Evolutionary conservation across 2,888 invertebrate genomes (phyloP).

Genomic region (Drosophila quinaria): DNA sequence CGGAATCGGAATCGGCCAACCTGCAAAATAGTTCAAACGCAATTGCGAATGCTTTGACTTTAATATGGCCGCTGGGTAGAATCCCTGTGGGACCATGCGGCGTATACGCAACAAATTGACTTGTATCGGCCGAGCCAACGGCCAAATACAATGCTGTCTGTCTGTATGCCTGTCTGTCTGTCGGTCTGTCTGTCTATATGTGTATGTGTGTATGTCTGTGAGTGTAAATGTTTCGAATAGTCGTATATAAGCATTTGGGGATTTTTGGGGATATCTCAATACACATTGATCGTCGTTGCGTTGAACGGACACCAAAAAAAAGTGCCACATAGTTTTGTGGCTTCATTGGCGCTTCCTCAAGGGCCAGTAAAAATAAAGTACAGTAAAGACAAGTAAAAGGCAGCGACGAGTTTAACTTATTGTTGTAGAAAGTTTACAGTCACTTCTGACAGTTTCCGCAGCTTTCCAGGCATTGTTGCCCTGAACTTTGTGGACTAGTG

Average conservation of each 20-base stretch:
- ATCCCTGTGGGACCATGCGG: conserved; percentile 39
- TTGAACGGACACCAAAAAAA: conserved; percentile 8
- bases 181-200: not conserved
- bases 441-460: conserved; percentile 66
- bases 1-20: conserved; percentile 1
- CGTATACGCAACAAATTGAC: conserved; percentile 64
- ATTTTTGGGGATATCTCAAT: conserved; percentile 21
- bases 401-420: conserved; percentile 61
- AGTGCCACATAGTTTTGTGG: conserved; percentile 43
- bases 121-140: conserved; percentile 24
- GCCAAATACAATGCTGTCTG: not conserved
- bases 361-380: conserved; percentile 1
- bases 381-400: conserved; percentile 18
- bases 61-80: conserved; percentile 19
- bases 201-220: not conserved
- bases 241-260: conserved; percentile 4
- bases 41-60: conserved; percentile 35
- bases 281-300: conserved; percentile 5
- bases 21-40: conserved; percentile 5
- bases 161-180: not conserved
- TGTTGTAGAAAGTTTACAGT: conserved; percentile 62
- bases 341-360: conserved; percentile 21
- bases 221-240: not conserved
- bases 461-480: conserved; percentile 41
- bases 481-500: conserved; percentile 54